Evolutionary conservation across 2,113 vertebrate genomes (phyloP).

Genomic region (Oreochromis niloticus): DNA sequence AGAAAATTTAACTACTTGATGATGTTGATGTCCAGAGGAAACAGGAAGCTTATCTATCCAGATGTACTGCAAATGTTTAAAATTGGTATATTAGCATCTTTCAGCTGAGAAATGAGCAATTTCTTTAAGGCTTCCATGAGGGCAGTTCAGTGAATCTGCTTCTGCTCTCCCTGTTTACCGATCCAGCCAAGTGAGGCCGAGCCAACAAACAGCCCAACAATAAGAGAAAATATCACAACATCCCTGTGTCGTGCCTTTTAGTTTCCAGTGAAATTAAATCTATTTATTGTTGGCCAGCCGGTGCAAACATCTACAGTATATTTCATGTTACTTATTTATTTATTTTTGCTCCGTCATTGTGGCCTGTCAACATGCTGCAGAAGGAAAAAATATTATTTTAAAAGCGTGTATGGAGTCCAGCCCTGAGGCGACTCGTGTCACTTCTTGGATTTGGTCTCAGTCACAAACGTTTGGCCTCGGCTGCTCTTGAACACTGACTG

Average conservation of each 20-base stretch:
- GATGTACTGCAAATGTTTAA: not conserved
- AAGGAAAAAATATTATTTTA: not conserved
- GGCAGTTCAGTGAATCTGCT: not conserved
- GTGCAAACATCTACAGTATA: not conserved
- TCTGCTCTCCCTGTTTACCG: not conserved
- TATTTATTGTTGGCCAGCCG: not conserved
- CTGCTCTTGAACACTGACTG: not conserved
- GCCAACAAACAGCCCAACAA: conserved; percentile 15
- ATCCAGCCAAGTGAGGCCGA: not conserved
- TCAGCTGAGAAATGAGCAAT: not conserved
- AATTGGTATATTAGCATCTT: not conserved
- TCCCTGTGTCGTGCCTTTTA: not conserved
- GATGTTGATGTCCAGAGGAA: not conserved
- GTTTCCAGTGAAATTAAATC: not conserved
- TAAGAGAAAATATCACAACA: not conserved
- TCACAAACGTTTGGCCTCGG: not conserved
- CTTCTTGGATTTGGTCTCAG: not conserved
- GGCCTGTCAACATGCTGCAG: conserved; percentile 1
- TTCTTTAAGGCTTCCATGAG: not conserved
- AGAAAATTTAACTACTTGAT: not conserved
- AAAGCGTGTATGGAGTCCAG: not conserved
- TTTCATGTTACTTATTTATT: not conserved
- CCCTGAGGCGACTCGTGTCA: not conserved
- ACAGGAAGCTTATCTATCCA: not conserved
- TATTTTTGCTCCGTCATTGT: not conserved